These are phyloP conservation scores for Omphaloscelis lunosa DNA, from an alignment of 2,888 invertebrate genomes.

Conservation along the genomic window DNA sequence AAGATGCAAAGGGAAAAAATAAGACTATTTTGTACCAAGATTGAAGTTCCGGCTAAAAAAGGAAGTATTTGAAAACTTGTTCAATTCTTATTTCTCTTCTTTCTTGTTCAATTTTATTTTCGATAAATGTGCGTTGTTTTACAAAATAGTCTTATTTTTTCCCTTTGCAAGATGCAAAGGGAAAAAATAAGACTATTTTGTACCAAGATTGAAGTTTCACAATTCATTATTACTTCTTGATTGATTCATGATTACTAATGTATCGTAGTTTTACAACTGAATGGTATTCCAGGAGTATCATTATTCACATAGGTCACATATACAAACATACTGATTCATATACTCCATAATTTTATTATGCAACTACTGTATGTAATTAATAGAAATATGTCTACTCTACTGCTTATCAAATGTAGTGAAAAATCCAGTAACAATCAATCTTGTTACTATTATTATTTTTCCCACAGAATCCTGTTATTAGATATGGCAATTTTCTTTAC, in stretches of 20 bases:
- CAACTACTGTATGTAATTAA: conserved; percentile 3
- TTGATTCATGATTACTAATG: neutral
- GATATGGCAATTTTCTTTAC: conserved; percentile 6
- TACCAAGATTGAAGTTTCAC: neutral
- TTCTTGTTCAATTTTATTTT: neutral
- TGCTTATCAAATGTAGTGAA: neutral
- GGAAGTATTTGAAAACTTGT: neutral
- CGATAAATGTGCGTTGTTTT: no score
- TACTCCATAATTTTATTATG: neutral
- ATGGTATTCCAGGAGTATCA: neutral
- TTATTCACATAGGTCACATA: conserved; percentile 10
- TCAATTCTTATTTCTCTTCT: no score
- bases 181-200: no score
- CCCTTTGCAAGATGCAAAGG: no score
- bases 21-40: neutral
- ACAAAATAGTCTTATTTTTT: neutral
- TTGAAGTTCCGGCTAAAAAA: no score
- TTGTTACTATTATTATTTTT: conserved; percentile 6
- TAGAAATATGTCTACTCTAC: neutral
- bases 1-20: no score
- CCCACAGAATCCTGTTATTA: conserved; percentile 27
- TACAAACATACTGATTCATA: conserved; percentile 14
- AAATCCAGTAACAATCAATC: conserved; percentile 9
- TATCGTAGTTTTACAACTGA: neutral
- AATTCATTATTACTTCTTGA: neutral